These are phyloP conservation scores for Lepidurus arcticus DNA, from an alignment of 1,140 invertebrate genomes.

Conservation along the genomic window DNA sequence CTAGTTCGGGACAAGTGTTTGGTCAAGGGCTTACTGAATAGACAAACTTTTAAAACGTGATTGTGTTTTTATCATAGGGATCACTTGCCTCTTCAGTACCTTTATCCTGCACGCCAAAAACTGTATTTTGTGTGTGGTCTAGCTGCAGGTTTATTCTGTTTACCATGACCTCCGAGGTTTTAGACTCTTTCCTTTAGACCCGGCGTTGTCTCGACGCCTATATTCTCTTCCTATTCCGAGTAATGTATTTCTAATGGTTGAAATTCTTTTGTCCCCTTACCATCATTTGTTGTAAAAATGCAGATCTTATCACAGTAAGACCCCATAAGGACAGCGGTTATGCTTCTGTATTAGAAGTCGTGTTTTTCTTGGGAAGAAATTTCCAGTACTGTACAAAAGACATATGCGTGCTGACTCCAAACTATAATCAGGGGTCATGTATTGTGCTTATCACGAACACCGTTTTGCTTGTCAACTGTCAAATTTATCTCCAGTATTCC, in stretches of 20 bases:
- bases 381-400: not conserved
- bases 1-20: not conserved
- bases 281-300: slow-evolving; percentile 2
- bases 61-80: not conserved
- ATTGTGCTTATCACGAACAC: not conserved
- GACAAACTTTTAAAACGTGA: not conserved
- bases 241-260: slow-evolving; percentile 22
- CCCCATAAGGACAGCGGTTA: not conserved
- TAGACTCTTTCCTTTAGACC: not conserved
- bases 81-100: not conserved
- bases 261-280: slow-evolving; percentile 6
- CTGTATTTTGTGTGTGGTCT: not conserved
- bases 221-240: not conserved
- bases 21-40: not conserved
- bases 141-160: not conserved
- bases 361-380: not conserved
- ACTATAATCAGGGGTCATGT: not conserved
- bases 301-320: not conserved
- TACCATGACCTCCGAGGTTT: not conserved
- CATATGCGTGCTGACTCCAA: not conserved
- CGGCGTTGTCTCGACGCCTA: not conserved
- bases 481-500: not conserved
- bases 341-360: not conserved
- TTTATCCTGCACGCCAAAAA: not conserved
- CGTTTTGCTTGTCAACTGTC: not conserved